Evolutionary conservation across 2,113 vertebrate genomes (phyloP), one percentile per base, ranked within the genome.

Genomic region (Semicossyphus pulcher): DNA sequence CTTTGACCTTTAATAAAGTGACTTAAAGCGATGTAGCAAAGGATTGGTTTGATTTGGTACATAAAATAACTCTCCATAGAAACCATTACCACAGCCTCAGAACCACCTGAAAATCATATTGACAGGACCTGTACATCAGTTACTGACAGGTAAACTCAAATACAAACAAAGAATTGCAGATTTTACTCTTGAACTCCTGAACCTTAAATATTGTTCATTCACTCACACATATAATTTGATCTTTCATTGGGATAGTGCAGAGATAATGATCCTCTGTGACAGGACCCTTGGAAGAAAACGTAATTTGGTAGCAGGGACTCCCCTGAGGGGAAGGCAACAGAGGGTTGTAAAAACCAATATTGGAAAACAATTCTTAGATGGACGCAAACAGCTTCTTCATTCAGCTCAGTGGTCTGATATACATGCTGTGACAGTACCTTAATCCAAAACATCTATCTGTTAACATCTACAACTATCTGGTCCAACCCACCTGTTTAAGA

Each of bases 281-380:
- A 57, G n/a, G 2, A 31, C 34, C 14, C 1, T 34, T 56, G 42
- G 29, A 49, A 11, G 53, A 54, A 71, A 71, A 82, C 41, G 21
- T 18, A 16, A 83, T 88, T 72, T 77, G 4, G 56, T 49, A 60
- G 62, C 49, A 52, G 20, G 31, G 26, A 29, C 54, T 59, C 31
- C 64, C 74, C 71, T 44, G 65, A 72, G 57, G 71, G 51, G 15
- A 68, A 29, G 32, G 25, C 16, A 47, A 9, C 16, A 15, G 21
- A 14, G 31, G 26, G 20, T 42, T 45, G 47, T 72, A 63, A 31
- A 61, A 59, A 62, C 21, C 37, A 36, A 15, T 47, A 21, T 36
- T 37, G 12, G 32, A 44, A 16, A 56, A 37, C 48, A 37, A 6
- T 49, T 48, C 14, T 36, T 25, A 20, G 7, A 61, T 48, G 21